phyloP scores from a whole-genome alignment of 2,113 vertebrate genomes.

The Aphelocoma coerulescens region DNA sequence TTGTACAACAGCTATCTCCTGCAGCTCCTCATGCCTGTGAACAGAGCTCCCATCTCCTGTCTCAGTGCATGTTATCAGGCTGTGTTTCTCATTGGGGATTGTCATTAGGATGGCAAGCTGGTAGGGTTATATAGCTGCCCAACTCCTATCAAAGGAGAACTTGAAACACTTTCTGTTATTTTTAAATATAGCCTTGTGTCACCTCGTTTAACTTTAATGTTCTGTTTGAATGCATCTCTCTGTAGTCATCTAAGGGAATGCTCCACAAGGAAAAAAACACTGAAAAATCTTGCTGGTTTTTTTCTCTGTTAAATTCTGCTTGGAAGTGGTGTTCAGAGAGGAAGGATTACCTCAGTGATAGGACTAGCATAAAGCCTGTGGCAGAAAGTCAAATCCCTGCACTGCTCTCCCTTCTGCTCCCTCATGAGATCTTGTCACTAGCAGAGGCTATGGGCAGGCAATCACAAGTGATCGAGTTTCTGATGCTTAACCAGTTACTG shows the following conservation, averaged over 20 bases:
- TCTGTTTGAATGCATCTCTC: conserved; percentile 50
- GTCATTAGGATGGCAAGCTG: conserved; percentile 13
- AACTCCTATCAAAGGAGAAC: conserved; percentile 24
- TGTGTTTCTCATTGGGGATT: conserved; percentile 30
- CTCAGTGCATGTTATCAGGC: neutral
- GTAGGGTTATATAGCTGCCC: conserved; percentile 5
- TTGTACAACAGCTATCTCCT: neutral
- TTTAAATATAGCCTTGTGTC: conserved; percentile 45
- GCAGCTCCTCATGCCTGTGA: neutral
- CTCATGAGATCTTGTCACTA: neutral
- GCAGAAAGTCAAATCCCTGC: neutral
- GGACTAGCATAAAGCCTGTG: neutral
- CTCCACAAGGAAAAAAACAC: conserved; percentile 13
- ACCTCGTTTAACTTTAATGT: conserved; percentile 61
- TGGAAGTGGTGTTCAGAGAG: conserved; percentile 8
- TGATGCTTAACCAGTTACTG: conserved; percentile 22
- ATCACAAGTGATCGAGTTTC: neutral
- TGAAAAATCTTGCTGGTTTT: neutral
- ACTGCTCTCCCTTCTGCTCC: neutral
- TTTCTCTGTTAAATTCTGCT: neutral
- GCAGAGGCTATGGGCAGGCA: neutral
- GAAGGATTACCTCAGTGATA: neutral
- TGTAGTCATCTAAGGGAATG: conserved; percentile 43
- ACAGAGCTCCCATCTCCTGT: conserved; percentile 29
- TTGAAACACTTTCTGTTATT: conserved; percentile 51